Conservation (phyloP, 1,140 invertebrate genomes). For the Orius insidiosus region DNA sequence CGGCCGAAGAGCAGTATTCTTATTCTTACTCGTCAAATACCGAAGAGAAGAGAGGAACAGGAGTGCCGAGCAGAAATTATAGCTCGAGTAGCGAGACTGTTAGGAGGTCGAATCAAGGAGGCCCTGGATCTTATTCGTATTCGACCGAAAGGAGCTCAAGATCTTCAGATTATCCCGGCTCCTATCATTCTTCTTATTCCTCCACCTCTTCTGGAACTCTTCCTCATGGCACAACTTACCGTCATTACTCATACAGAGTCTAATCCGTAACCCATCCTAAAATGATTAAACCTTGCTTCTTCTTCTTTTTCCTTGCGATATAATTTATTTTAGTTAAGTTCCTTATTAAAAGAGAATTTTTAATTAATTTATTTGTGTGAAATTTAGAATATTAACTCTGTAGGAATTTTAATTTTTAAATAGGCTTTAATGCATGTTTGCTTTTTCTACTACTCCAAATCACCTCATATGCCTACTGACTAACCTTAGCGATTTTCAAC, state of each 20-base stretch:
- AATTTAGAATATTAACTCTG: too few species aligned
- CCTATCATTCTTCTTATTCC: conserved; percentile 57
- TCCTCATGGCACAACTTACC: conserved; percentile 60
- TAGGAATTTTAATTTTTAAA: too few species aligned
- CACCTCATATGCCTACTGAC: too few species aligned
- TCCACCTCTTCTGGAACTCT: conserved; percentile 53
- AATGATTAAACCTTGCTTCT: too few species aligned
- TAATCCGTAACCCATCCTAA: too few species aligned
- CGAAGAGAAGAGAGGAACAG: conserved; percentile 30
- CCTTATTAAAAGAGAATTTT: too few species aligned
- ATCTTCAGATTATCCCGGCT: conserved; percentile 47
- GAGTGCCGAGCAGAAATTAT: conserved; percentile 41
- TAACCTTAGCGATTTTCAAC: too few species aligned
- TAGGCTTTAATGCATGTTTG: too few species aligned
- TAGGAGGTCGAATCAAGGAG: conserved; percentile 39
- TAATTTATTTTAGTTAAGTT: too few species aligned
- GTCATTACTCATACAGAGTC: conserved; percentile 69
- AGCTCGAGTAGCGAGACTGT: conserved; percentile 46
- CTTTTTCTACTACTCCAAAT: too few species aligned
- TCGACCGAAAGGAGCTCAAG: conserved; percentile 50
- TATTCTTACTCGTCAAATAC: conserved; percentile 50
- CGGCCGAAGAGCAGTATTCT: conserved; percentile 60
- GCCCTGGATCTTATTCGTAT: conserved; percentile 49
- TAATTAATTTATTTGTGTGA: too few species aligned
- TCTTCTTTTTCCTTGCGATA: too few species aligned